These are phyloP conservation scores for Thera obeliscata DNA, from an alignment of 2,888 invertebrate species.

Conservation along the genomic window DNA sequence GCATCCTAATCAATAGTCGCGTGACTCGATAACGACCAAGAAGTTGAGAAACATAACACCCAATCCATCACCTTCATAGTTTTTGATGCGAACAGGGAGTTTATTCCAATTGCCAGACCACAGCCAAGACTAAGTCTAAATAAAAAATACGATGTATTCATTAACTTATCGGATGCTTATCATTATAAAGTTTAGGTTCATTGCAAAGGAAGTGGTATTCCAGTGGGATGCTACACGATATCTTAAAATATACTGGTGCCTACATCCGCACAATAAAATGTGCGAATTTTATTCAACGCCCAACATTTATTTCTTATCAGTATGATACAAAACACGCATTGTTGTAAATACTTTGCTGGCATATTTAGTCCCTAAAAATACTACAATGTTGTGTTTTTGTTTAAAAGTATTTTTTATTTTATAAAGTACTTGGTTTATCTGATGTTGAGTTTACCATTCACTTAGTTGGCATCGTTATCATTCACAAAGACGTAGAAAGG, in stretches of 20 bases:
- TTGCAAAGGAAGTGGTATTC: background rate
- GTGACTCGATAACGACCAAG: constrained; percentile 45
- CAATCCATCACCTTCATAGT: background rate
- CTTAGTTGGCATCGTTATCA: too few relatives aligned
- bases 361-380: background rate
- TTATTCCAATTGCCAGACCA: too few relatives aligned
- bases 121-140: too few relatives aligned
- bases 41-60: constrained; percentile 14
- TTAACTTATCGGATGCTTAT: too few relatives aligned
- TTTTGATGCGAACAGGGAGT: too few relatives aligned
- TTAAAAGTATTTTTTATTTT: too few relatives aligned
- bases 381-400: background rate
- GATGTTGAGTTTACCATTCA: too few relatives aligned
- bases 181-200: constrained; percentile 3
- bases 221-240: background rate
- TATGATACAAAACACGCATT: background rate
- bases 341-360: background rate
- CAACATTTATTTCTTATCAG: constrained; percentile 3
- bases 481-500: too few relatives aligned
- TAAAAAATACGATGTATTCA: too few relatives aligned
- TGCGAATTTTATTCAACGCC: background rate
- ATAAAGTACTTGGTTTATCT: too few relatives aligned
- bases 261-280: background rate
- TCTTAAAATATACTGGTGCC: background rate
- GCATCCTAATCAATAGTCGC: constrained; percentile 40